These are phyloP conservation scores for Fringilla coelebs DNA, from an alignment of 2,797 vertebrate species.

Conservation along the genomic window DNA sequence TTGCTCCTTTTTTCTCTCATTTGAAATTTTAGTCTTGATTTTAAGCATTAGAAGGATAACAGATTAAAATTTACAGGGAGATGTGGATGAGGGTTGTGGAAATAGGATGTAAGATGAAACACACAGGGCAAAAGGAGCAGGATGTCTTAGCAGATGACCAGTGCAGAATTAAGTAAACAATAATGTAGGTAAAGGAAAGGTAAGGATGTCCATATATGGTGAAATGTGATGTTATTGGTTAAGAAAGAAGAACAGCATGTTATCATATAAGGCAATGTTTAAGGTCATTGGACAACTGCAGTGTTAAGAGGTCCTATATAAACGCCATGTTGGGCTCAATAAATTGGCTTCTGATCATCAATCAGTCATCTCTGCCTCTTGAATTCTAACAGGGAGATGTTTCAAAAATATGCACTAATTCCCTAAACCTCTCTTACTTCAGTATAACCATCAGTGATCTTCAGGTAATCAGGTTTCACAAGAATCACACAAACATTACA, in stretches of 20 bases:
- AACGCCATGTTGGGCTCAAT: background rate
- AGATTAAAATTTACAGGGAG: background rate
- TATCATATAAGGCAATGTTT: background rate
- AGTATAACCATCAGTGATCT: background rate
- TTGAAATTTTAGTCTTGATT: background rate
- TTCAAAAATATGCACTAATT: background rate
- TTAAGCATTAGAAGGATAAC: background rate
- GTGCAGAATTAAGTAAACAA: background rate
- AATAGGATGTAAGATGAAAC: background rate
- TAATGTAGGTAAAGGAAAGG: too few relatives aligned
- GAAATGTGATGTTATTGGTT: background rate
- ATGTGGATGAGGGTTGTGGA: background rate
- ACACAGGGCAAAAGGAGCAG: background rate
- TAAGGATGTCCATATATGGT: background rate
- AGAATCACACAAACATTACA: background rate
- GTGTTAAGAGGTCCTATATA: background rate
- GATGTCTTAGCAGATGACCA: background rate
- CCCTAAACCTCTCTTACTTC: background rate
- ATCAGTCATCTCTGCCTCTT: background rate
- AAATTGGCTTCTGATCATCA: background rate
- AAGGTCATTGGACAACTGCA: background rate
- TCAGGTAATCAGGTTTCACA: background rate
- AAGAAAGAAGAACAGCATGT: background rate
- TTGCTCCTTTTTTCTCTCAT: background rate
- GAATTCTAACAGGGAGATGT: background rate